Evolutionary conservation across 92 coral and sea anemone species (phyloP).

Genomic region (Parazoanthus darwini): DNA sequence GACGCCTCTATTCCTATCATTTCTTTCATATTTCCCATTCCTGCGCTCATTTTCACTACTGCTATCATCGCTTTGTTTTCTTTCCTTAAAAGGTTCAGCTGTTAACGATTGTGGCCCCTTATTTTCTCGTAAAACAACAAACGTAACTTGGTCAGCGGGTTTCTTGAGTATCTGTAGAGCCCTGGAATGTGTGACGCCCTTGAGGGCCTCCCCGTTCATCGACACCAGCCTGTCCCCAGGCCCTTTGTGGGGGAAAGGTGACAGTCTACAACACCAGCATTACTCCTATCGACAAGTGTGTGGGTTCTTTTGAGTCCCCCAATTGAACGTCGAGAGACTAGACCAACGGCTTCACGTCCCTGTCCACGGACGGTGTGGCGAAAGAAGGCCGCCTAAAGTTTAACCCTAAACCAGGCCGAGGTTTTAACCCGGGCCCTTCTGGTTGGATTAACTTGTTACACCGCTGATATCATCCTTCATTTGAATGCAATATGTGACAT

Average conservation of each 20-base stretch:
- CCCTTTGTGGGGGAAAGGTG: too few species aligned
- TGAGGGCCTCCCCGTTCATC: slow-evolving; percentile 74
- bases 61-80: slow-evolving; percentile 25
- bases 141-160: slow-evolving; percentile 71
- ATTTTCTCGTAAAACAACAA: slow-evolving; percentile 73
- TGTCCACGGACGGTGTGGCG: too few species aligned
- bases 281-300: too few species aligned
- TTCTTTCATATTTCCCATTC: slow-evolving; percentile 13
- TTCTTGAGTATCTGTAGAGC: slow-evolving; percentile 92
- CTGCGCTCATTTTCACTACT: slow-evolving; percentile 31
- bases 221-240: slow-evolving; percentile 82
- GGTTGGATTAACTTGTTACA: neutral
- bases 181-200: slow-evolving; percentile 77
- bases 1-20: neutral
- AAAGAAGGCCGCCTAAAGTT: too few species aligned
- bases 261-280: too few species aligned
- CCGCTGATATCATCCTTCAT: slow-evolving; percentile 34
- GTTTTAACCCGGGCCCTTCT: too few species aligned
- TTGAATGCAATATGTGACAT: slow-evolving; percentile 28
- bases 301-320: too few species aligned
- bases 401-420: too few species aligned
- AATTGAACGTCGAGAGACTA: too few species aligned
- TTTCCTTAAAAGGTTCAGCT: neutral
- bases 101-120: slow-evolving; percentile 7
- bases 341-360: too few species aligned